Evolutionary conservation across 1,140 invertebrate species (phyloP).

Genomic region (Drosophila nasuta): DNA sequence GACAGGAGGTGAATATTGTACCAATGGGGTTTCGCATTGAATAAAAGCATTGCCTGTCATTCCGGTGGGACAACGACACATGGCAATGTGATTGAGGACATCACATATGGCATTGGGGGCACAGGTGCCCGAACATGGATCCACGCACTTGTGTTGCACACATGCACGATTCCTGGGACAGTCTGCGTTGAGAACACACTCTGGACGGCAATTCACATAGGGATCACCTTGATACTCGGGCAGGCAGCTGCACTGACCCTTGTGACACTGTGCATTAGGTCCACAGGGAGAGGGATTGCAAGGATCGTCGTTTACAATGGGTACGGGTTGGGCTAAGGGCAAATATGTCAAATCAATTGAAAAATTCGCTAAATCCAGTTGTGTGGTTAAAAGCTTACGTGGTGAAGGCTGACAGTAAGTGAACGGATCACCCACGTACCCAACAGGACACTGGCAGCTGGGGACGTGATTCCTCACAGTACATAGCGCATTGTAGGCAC

Average conservation of each 20-base stretch:
- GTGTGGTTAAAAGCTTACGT: constrained; percentile 81
- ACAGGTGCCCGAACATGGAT: constrained; percentile 89
- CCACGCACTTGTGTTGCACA: constrained; percentile 87
- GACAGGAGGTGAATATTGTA: constrained; percentile 43
- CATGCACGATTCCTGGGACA: constrained; percentile 88
- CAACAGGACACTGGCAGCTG: constrained; percentile 88
- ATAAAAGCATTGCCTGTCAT: constrained; percentile 82
- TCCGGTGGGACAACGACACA: constrained; percentile 88
- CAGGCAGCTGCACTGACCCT: constrained; percentile 86
- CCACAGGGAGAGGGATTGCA: constrained; percentile 90
- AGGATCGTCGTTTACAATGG: constrained; percentile 69
- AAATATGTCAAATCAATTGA: constrained; percentile 4
- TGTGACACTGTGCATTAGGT: constrained; percentile 88
- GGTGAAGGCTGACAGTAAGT: constrained; percentile 64
- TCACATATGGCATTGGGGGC: constrained; percentile 88
- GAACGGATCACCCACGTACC: constrained; percentile 90
- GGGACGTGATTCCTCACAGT: constrained; percentile 88
- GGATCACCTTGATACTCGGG: constrained; percentile 88
- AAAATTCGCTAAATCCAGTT: constrained; percentile 52
- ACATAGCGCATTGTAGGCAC: constrained; percentile 89
- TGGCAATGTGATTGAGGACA: constrained; percentile 88
- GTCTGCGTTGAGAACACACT: constrained; percentile 74
- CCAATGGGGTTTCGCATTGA: constrained; percentile 75
- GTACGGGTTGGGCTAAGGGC: constrained; percentile 81
- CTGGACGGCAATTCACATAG: constrained; percentile 79